Evolutionary conservation across 1,140 invertebrate species (phyloP).

Genomic region (Hydropsyche tenuis): DNA sequence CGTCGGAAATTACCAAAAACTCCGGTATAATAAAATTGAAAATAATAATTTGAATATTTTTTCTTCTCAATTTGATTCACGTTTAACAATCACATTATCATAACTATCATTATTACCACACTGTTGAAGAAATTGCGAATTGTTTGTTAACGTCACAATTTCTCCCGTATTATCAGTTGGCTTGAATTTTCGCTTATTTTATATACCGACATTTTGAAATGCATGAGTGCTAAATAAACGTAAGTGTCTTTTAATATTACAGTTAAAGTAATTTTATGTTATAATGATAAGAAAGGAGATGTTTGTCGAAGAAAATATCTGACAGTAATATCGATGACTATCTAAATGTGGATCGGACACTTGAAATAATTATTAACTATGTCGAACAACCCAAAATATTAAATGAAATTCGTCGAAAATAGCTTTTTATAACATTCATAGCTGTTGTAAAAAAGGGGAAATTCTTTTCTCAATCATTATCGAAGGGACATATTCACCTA

Average conservation of each 20-base stretch:
- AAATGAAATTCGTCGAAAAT: too few species aligned
- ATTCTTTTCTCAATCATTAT: too few species aligned
- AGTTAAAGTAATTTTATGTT: too few species aligned
- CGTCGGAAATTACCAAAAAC: slow-evolving; percentile 92
- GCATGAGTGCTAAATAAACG: background rate
- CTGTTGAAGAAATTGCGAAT: background rate
- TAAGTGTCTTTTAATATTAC: background rate
- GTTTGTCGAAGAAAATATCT: too few species aligned
- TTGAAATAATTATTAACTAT: too few species aligned
- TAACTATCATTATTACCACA: slow-evolving; percentile 9
- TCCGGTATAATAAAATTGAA: slow-evolving; percentile 77
- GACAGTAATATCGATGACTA: too few species aligned
- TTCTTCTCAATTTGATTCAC: slow-evolving; percentile 19
- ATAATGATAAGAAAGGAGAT: too few species aligned
- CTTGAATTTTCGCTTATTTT: slow-evolving; percentile 7
- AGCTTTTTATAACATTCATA: too few species aligned
- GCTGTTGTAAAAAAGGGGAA: too few species aligned
- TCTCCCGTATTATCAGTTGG: slow-evolving; percentile 5
- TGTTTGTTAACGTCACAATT: background rate
- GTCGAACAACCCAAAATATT: too few species aligned
- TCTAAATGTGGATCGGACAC: too few species aligned
- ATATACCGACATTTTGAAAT: background rate
- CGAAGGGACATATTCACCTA: too few species aligned
- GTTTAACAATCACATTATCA: slow-evolving; percentile 14
- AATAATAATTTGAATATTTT: slow-evolving; percentile 18